phyloP scores from a whole-genome alignment of 2,888 invertebrate genomes.

The Caenorhabditis sinica region DNA sequence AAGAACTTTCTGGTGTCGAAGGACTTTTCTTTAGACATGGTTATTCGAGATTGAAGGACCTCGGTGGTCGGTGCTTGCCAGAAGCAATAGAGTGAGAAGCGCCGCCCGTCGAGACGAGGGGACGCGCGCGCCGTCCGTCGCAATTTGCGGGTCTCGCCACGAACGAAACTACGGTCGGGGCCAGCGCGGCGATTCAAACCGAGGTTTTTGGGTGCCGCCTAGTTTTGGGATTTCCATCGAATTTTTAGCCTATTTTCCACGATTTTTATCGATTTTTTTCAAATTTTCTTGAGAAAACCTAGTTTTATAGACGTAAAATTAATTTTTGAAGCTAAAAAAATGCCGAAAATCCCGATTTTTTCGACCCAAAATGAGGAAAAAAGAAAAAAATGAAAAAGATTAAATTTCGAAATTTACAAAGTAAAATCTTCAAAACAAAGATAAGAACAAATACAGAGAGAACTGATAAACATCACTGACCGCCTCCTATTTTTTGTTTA shows the following conservation, averaged over 20 bases:
- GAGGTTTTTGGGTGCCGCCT: constrained; percentile 57
- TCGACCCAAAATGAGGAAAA: neutral
- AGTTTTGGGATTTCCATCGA: constrained; percentile 55
- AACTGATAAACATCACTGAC: constrained; percentile 41
- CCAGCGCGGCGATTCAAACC: constrained; percentile 63
- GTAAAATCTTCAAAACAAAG: neutral
- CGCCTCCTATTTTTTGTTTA: neutral
- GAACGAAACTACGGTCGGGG: constrained; percentile 51
- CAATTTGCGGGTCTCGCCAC: constrained; percentile 56
- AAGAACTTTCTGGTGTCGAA: constrained; percentile 81
- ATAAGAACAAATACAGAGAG: neutral
- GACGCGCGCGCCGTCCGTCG: constrained; percentile 62
- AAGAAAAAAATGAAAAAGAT: neutral
- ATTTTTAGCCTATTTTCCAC: neutral
- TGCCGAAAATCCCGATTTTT: neutral
- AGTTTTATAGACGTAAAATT: too few relatives aligned
- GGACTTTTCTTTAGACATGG: constrained; percentile 72
- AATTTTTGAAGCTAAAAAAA: neutral
- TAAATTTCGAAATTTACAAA: neutral
- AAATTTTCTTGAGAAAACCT: neutral
- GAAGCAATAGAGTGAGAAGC: constrained; percentile 59
- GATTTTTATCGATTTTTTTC: constrained; percentile 2
- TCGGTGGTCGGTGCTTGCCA: constrained; percentile 70
- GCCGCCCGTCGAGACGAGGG: constrained; percentile 62
- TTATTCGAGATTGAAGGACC: constrained; percentile 60